Conservation (phyloP, 2,113 vertebrate genomes). For the Stomatorhinus ivindoensis region DNA sequence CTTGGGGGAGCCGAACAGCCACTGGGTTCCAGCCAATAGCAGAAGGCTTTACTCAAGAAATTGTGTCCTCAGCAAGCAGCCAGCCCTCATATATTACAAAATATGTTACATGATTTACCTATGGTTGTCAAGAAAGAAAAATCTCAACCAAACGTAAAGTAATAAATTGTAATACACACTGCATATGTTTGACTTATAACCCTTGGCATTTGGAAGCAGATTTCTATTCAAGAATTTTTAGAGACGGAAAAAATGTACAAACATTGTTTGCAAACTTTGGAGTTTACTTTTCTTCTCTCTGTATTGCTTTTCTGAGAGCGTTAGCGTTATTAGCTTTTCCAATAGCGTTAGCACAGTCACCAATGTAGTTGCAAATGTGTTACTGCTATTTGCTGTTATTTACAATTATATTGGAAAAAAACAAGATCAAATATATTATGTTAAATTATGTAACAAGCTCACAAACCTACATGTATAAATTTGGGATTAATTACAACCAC, state of each 20-base stretch:
- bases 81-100: conserved; percentile 76
- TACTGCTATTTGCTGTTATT: not conserved
- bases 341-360: not conserved
- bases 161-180: conserved; percentile 88
- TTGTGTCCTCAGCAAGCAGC: conserved; percentile 57
- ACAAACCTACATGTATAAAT: not conserved
- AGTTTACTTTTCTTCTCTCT: not conserved
- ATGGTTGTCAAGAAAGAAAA: conserved; percentile 87
- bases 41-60: conserved; percentile 60
- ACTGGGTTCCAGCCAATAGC: conserved; percentile 63
- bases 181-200: conserved; percentile 89
- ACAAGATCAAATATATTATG: not conserved
- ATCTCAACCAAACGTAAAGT: conserved; percentile 80
- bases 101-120: conserved; percentile 81
- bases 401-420: not conserved
- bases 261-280: conserved; percentile 1
- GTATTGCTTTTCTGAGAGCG: not conserved
- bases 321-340: not conserved
- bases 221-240: conserved; percentile 68
- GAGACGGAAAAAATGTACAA: conserved; percentile 36
- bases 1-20: conserved; percentile 65
- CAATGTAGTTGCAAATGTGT: not conserved
- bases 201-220: conserved; percentile 83
- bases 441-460: not conserved
- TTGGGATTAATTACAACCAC: not conserved